Evolutionary conservation across 2,113 vertebrate genomes (phyloP), one percentile per base, ranked within the genome.

Genomic region (Gymnogyps californianus): DNA sequence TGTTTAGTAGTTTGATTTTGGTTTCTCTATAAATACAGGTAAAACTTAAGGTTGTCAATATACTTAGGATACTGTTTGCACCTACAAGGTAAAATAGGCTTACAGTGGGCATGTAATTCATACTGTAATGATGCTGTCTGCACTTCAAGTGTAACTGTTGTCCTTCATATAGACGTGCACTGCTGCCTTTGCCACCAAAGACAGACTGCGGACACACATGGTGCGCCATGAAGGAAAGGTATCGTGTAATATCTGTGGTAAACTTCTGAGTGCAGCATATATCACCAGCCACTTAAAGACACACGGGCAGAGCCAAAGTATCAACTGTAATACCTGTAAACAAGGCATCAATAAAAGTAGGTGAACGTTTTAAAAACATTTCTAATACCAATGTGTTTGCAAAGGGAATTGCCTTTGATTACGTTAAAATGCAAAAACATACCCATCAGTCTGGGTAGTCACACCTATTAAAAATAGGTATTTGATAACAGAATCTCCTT

Each of bases 251-350:
- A 99, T 99, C 98, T 99, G 99, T 96, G 99, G 99, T 96, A 99
- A 99, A 98, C 99, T 99, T 98, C 98, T 99, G 89, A 99, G 99
- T 74, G 99, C 99, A 78, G 99, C 99, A 54, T 99, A 99, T 98
- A 99, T 99, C 98, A 99, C 99, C 98, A 99, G 99, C 98, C 99
- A 99, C 98, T 98, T 99, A 97, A 99, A 99, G 98, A 99, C 99
- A 55, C 99, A 99, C 42, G 99, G 99, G 90, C 99, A 99, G 97
- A 98, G 99, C 98, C 98, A 98, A 98, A 98, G 98, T 94, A 98
- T 98, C 98, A 99, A 99, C 98, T 99, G 99, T 98, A 99, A 98
- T 98, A 99, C 98, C 80, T 99, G 99, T 98, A 99, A 99, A 98
- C 99, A 99, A 99, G 99, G 99, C 99, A 99, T 96, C 97, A 98